A percentile compares a stretch with the other conserved stretches of the same genome.
phyloP scores from a whole-genome alignment of 1,140 invertebrate species.

The Zaprionus capensis region DNA sequence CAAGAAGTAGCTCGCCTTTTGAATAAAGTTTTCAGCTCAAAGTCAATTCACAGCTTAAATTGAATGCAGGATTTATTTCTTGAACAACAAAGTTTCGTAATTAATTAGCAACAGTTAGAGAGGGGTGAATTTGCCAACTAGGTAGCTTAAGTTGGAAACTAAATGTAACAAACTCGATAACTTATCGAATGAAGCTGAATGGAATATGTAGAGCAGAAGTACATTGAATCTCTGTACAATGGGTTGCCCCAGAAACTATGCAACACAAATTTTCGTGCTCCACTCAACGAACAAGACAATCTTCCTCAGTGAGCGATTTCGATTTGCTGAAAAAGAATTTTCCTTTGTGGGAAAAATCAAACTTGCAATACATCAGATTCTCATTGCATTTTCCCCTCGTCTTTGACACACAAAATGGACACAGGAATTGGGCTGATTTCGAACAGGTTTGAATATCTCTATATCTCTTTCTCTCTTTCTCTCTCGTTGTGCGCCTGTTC shows the following conservation, averaged over 20 bases:
- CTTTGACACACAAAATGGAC: conserved; percentile 19
- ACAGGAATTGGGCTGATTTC: background rate
- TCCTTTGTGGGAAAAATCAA: background rate
- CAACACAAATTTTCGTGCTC: background rate
- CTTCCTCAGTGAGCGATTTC: background rate
- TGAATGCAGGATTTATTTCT: conserved; percentile 1
- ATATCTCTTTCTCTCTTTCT: background rate
- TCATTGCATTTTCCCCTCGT: conserved; percentile 13
- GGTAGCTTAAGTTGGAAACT: background rate
- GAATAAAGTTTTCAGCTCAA: conserved; percentile 53
- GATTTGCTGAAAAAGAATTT: conserved; percentile 2
- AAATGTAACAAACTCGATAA: background rate
- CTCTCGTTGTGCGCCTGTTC: background rate
- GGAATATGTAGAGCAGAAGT: no score
- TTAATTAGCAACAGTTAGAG: conserved; percentile 13
- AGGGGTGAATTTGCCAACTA: background rate
- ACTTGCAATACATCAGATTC: conserved; percentile 32
- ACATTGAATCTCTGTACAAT: no score
- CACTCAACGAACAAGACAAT: background rate
- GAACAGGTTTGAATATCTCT: conserved; percentile 11
- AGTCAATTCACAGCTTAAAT: conserved; percentile 28
- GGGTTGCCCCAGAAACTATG: background rate
- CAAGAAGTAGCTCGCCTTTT: conserved; percentile 54
- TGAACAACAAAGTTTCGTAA: conserved; percentile 12
- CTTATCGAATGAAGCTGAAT: background rate